Base-by-base conservation (phyloP, 1,140 invertebrate genomes). In the Fopius arisanus region DNA sequence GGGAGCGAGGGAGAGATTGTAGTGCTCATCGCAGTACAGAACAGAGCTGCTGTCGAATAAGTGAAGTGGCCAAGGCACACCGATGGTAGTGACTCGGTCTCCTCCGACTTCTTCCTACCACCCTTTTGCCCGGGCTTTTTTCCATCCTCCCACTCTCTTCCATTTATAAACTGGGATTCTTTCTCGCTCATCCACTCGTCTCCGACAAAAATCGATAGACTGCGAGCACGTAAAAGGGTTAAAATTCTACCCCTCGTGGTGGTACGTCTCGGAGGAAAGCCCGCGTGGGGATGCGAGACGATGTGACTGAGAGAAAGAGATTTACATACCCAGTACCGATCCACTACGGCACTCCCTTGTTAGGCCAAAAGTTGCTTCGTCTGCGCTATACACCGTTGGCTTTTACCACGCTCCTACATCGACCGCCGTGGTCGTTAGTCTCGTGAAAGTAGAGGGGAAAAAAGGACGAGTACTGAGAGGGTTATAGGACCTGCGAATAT, bases 241-340 rank as follows among this genome's bases (percentile, higher is more conserved):
- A 51, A 51, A 51, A 51, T 51, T 37, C 43, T 51, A 51, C 43
- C 43, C 43, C 43, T 51, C 43, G 14, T 51, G n/a, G 43, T 21
- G 43, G 19, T n/a, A n/a, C 43, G 43, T 51, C 43, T 51, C 43
- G 43, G 43, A 51, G 43, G 43, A 51, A 51, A 12, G 43, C 43
- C 43, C 43, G 43, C 43, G 43, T 51, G 43, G 43, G 43, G 43
- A 51, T 51, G 19, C 43, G 43, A 51, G 43, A 51, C 43, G 43
- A 51, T 51, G 43, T 21, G 43, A 21, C 43, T 51, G 43, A 51
- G 43, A 51, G 43, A 51, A 51, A 5, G 43, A 51, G 43, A 51
- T 51, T 51, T 51, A 51, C 43, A 51, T 51, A 51, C 43, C 43
- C 43, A n/a, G 43, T 51, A 51, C 43, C 43, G n/a, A 51, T 51